Conservation (phyloP, 2,113 vertebrate genomes). For the Connochaetes taurinus region DNA sequence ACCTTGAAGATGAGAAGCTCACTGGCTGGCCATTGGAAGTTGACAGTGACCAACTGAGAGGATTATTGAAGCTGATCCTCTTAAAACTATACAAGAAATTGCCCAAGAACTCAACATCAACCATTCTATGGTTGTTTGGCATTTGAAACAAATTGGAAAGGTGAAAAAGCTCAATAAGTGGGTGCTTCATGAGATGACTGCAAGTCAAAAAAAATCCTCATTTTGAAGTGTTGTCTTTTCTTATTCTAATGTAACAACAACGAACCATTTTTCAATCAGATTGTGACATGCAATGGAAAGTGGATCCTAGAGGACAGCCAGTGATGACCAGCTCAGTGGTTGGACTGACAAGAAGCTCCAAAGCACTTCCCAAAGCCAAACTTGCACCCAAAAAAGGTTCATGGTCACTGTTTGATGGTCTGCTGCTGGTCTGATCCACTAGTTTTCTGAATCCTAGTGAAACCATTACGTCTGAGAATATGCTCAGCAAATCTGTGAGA, state of each 20-base stretch:
- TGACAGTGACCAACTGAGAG: too few species aligned
- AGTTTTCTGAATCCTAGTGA: neutral
- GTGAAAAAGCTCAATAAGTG: neutral
- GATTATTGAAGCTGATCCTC: neutral
- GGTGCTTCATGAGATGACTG: neutral
- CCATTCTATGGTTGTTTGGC: neutral
- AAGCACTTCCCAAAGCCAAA: neutral
- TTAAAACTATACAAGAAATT: neutral
- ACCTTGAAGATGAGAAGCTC: too few species aligned
- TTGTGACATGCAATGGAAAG: neutral
- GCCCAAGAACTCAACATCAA: neutral
- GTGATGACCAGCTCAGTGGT: neutral
- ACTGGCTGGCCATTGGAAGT: too few species aligned
- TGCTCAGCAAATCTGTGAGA: neutral
- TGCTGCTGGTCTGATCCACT: neutral
- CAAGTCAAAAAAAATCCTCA: neutral
- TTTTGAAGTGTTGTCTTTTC: neutral
- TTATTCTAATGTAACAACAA: neutral
- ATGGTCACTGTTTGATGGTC: neutral
- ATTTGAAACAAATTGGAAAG: neutral
- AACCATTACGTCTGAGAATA: neutral
- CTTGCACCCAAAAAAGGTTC: neutral
- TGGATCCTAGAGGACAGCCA: neutral
- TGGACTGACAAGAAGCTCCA: neutral
- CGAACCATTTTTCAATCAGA: neutral